Conservation (phyloP, 2,797 vertebrate species). For the Coccyzus lansbergi region DNA sequence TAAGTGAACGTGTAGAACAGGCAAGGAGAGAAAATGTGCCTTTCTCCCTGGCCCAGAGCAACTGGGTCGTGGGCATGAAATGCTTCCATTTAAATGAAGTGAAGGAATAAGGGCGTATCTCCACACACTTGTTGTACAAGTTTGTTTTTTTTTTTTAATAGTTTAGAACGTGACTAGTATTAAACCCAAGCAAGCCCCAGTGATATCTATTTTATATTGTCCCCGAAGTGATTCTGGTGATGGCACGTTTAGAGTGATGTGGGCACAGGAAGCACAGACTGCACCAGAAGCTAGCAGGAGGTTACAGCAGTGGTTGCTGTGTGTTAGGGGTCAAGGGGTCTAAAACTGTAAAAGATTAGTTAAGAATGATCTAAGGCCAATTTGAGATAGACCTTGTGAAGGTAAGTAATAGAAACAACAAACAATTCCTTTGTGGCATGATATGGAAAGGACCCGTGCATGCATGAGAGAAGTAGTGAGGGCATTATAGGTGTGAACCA, state of each 20-base stretch:
- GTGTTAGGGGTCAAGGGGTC: not conserved
- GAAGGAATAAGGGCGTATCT: not conserved
- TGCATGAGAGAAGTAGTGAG: not conserved
- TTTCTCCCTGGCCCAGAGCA: conserved; percentile 10
- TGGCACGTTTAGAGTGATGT: not conserved
- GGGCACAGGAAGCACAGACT: not conserved
- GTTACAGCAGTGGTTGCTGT: not conserved
- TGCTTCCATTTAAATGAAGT: not conserved
- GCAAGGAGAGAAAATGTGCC: conserved; percentile 42
- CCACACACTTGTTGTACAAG: not conserved
- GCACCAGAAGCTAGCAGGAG: not conserved
- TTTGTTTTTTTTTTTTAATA: conserved; percentile 10
- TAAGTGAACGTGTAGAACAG: conserved; percentile 61
- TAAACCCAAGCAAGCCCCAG: not conserved
- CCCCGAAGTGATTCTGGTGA: not conserved
- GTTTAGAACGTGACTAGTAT: not conserved
- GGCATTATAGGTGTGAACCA: not conserved
- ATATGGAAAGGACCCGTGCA: not conserved
- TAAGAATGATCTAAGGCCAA: not conserved
- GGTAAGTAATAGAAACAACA: not conserved
- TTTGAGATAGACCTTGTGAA: not conserved
- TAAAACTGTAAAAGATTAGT: not conserved
- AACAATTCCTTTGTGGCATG: not conserved
- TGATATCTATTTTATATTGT: not conserved
- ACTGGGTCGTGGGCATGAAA: not conserved